phyloP scores from a whole-genome alignment of 2,797 vertebrate genomes.

The Micrastur ruficollis region DNA sequence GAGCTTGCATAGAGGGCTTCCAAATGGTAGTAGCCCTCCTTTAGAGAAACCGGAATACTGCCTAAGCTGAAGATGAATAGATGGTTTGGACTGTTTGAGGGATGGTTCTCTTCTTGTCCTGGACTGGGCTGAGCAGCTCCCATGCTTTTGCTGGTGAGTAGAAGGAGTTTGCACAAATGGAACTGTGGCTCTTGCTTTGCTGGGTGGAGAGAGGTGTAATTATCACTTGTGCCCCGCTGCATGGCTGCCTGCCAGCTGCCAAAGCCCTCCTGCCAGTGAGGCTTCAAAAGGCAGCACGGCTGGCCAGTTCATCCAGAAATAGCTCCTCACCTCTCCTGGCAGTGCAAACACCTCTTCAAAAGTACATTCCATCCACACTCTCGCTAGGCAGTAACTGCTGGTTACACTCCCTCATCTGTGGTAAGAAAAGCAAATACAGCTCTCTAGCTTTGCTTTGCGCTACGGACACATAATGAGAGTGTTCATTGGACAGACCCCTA shows the following conservation, averaged over 20 bases:
- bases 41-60: neutral
- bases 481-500: neutral
- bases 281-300: neutral
- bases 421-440: neutral
- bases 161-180: neutral
- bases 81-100: neutral
- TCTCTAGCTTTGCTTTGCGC: neutral
- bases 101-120: neutral
- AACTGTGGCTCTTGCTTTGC: neutral
- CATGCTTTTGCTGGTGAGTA: neutral
- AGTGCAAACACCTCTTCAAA: neutral
- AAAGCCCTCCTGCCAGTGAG: neutral
- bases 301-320: neutral
- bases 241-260: neutral
- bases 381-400: neutral
- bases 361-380: neutral
- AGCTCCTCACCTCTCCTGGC: neutral
- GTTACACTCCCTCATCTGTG: neutral
- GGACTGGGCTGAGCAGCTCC: neutral
- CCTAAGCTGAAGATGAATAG: neutral
- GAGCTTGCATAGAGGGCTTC: neutral
- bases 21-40: neutral
- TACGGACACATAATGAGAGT: neutral
- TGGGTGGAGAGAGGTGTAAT: neutral
- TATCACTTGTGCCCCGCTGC: neutral